Evolutionary conservation across 1,140 invertebrate genomes (phyloP), one percentile per base, ranked within the genome.

Genomic region (Anadara kagoshimensis): DNA sequence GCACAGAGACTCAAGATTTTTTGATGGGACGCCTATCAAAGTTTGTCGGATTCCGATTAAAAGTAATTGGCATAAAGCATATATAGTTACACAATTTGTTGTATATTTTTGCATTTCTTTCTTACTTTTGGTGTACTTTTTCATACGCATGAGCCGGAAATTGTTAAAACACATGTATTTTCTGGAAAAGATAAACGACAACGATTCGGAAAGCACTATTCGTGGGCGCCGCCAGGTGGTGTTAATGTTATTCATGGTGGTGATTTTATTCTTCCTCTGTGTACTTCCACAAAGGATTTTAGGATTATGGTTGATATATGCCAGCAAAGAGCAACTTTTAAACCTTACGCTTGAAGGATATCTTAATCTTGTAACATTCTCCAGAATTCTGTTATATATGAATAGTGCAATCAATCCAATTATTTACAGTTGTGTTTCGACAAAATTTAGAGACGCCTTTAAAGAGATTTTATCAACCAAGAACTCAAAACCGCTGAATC

Each of bases 241-340:
- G 12, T 85, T 95, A 45, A 97, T 97, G 95, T 89, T n/a, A 16
- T 94, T 93, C 4, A 94, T 95, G 1, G 96, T 98, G 0, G 95
- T 97, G 0, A 83, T 95, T 22, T 94, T 94, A n/a, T n/a, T 97
- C 88, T 98, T 98, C 87, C 88, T 96, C 49, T 97, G 96, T 85
- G 90, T 98, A 24, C 88, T 97, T 51, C 96, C 96, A 5, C 96
- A 97, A 84, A 92, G 94, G 51, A 93, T 96, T 11, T 90, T 98
- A 22, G 96, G 94, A 0, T 88, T 97, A 51, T 83, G 79, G 78
- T 57, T 70, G 4, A 69, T 81, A 2, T 81, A 95, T 20, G 93
- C 93, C 5, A 92, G 93, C 18, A 90, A 91, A 1, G 92, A 93
- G 78, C 92, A 91, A 58, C 89, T 94, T n/a, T 84, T 90, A 69